These are phyloP conservation scores for Rhogogaster chlorosoma DNA, from an alignment of 2,888 invertebrate species.

Conservation along the genomic window DNA sequence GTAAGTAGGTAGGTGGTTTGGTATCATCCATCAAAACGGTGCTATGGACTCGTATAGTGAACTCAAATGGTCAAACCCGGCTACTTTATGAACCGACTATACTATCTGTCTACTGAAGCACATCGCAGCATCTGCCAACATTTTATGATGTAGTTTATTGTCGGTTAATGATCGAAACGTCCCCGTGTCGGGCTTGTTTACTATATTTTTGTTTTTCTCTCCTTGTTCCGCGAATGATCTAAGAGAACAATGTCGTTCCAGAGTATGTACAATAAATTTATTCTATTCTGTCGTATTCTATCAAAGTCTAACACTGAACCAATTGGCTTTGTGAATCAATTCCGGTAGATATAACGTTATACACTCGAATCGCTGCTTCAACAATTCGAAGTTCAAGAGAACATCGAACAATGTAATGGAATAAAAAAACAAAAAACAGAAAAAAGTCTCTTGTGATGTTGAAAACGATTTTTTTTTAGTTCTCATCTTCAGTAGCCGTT, in stretches of 20 bases:
- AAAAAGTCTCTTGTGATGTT: neutral
- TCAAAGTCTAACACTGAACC: neutral
- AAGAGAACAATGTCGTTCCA: neutral
- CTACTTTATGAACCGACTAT: neutral
- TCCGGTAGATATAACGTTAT: neutral
- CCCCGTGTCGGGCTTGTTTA: neutral
- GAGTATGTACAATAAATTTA: neutral
- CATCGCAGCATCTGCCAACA: neutral
- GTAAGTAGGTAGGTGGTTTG: neutral
- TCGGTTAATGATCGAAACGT: constrained; percentile 16
- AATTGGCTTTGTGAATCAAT: neutral
- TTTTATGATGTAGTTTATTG: constrained; percentile 1
- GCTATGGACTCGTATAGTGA: neutral
- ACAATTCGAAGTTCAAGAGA: neutral
- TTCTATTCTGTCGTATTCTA: neutral
- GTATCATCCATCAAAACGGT: constrained; percentile 14
- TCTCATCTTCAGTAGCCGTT: neutral
- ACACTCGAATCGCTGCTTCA: neutral
- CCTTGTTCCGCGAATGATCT: neutral
- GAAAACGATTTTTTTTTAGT: neutral
- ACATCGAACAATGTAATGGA: neutral
- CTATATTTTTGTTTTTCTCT: neutral
- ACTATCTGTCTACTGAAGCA: neutral
- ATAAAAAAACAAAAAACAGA: too few species aligned
- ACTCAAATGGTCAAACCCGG: neutral